Base-by-base conservation (phyloP, 2,888 invertebrate genomes). In the Lycaena phlaeas region DNA sequence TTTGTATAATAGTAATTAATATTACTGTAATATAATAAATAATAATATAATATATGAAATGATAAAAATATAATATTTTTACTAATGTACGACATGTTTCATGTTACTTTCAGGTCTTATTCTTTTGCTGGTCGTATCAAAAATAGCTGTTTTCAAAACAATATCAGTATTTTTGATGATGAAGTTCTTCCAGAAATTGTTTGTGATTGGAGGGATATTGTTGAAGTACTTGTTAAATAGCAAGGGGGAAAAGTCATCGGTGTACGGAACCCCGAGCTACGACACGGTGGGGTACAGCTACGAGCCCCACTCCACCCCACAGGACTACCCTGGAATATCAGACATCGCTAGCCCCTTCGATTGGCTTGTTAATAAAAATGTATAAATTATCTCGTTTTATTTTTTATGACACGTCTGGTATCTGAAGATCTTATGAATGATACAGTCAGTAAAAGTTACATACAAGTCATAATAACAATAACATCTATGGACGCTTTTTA, bases 201-300 rank as follows among this genome's bases (percentile, higher is more conserved):
- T 77, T 54, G 65, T 67, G 34, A 43, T 76, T 2, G 71, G 65
- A 0, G 81, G 77, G 0, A 28, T 81, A 0, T 43, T 77, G 4
- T 57, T 82, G n/a, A 75, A 66, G 42, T 67, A 72, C 48, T 68
- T 69, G 49, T 60, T 82, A 62, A 76, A 66, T 53, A 64, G 50
- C 49, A 67, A 67, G 45, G 36, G 52, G 4, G 47, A 51, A 11
- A 61, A 56, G 28, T 49, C 61, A 6, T 48, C 56, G 0, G 54
- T 59, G 30, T 78, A 79, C 28, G 77, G 75, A 0, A 56, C 67
- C 2, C 78, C 78, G 11, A 40, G 36, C 14, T 82, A 82, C 41
- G 78, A 82, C 40, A 82, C 81, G 0, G 54, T 82, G 1, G 78
- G 82, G 1, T 82, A 81, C 49, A 79, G 63, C 40, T 81, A 81